Base-by-base conservation (phyloP, 2,888 invertebrate species). In the Perizoma flavofasciatum region DNA sequence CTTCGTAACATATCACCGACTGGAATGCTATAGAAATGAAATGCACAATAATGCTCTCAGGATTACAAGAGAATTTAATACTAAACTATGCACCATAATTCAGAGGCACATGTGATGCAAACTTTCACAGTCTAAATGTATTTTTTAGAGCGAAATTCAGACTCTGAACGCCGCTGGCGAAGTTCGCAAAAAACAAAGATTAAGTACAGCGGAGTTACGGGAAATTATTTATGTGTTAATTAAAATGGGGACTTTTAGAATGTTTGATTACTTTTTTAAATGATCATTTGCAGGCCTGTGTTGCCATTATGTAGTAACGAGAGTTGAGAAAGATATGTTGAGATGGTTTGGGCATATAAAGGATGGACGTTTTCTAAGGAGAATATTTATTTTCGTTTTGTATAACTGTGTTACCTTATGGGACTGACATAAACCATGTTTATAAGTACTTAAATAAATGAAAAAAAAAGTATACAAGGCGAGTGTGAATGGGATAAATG, bases 191-290 rank as follows among this genome's bases (percentile, higher is more conserved):
- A 61, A 50, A 56, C 45, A n/a, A 54, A 49, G 48, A 56, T 45
- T 40, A n/a, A n/a, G n/a, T n/a, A 7, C 35, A 43, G 6, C 10
- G 44, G 56, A 54, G 59, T 50, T 51, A 48, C 6, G 40, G 35
- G 40, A 55, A 52, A 58, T 55, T 51, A 55, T 58, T 58, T 62
- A 56, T 56, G 55, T 62, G 58, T 62, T 62, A 62, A 62, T 62
- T 62, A 62, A 62, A 62, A 62, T 47, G 40, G 43, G 41, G 55
- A 55, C 53, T 57, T 61, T 57, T 35, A 49, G 54, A 55, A 58
- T 59, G 58, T 62, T 62, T 49, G 55, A 62, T 62, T 62, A 55
- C 61, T 62, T 62, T 62, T 62, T 50, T 62, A 58, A 62, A 58
- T 45, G 51, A 49, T 55, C 51, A 55, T 62, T 55, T 41, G 40